Conservation (phyloP, 2,797 vertebrate species). For the Merluccius polli region DNA sequence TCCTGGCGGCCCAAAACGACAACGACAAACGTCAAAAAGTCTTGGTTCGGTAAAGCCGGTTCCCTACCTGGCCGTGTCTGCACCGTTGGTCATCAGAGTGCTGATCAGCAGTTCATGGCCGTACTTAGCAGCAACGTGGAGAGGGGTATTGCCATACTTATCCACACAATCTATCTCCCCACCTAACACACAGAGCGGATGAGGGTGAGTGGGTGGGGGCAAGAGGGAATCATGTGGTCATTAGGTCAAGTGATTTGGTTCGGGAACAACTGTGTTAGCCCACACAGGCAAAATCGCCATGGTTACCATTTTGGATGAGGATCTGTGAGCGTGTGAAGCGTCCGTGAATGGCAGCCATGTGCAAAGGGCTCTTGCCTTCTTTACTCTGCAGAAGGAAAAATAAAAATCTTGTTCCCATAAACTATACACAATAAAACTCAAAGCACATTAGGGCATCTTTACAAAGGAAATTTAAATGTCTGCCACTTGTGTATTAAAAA, state of each 20-base stretch:
- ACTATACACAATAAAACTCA: not conserved
- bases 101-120: slow-evolving; percentile 97
- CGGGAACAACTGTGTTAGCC: not conserved
- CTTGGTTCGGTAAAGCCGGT: not conserved
- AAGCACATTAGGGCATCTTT: not conserved
- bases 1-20: no score
- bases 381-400: slow-evolving; percentile 77
- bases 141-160: slow-evolving; percentile 95
- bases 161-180: slow-evolving; percentile 95
- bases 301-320: slow-evolving; percentile 93
- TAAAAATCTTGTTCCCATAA: not conserved
- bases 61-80: slow-evolving; percentile 89
- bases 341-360: slow-evolving; percentile 96
- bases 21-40: not conserved
- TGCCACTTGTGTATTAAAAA: not conserved
- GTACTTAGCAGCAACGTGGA: slow-evolving; percentile 97
- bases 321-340: slow-evolving; percentile 96
- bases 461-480: slow-evolving; percentile 6
- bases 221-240: slow-evolving; percentile 15
- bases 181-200: slow-evolving; percentile 67
- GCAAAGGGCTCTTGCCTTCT: slow-evolving; percentile 96
- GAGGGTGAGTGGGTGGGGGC: not conserved
- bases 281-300: not conserved
- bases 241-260: slow-evolving; percentile 5
- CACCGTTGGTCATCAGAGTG: slow-evolving; percentile 96